Percentiles rank a stretch among this genome's conserved stretches.
phyloP scores from a whole-genome alignment of 2,113 vertebrate genomes.

The Hystrix cristata region DNA sequence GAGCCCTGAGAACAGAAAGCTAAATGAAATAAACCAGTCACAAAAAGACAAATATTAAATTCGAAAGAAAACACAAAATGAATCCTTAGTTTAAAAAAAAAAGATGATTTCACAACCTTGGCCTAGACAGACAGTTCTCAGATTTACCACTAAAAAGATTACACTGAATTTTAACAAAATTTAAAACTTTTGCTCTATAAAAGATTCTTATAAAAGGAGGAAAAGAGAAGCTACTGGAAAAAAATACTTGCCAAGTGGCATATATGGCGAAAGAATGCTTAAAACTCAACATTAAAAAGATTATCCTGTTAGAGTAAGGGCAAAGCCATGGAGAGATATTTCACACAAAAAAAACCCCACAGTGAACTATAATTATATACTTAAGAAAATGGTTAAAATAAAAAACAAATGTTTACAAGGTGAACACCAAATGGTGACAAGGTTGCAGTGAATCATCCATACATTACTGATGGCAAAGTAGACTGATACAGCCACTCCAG shows the following conservation, averaged over 20 bases:
- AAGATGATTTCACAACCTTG: neutral
- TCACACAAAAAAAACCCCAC: constrained; percentile 39
- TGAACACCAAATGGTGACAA: neutral
- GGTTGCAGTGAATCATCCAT: neutral
- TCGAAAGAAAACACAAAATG: neutral
- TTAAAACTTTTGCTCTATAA: neutral
- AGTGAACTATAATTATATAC: neutral
- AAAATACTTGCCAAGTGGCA: neutral
- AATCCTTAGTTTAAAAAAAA: neutral
- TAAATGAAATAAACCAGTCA: neutral
- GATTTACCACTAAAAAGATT: neutral
- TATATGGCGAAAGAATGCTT: neutral
- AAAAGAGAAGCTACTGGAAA: constrained; percentile 21
- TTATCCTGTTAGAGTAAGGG: neutral
- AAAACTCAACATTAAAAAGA: constrained; percentile 18
- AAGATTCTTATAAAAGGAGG: neutral
- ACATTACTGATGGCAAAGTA: neutral
- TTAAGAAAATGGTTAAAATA: constrained; percentile 37
- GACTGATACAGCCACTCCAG: neutral
- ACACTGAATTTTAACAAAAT: constrained; percentile 17
- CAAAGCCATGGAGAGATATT: neutral
- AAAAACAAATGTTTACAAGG: neutral
- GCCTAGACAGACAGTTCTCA: neutral
- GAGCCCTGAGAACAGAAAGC: neutral
- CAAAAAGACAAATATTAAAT: neutral